Evolutionary conservation across 2,888 invertebrate genomes (phyloP).

Genomic region (Orthonevra nobilis): DNA sequence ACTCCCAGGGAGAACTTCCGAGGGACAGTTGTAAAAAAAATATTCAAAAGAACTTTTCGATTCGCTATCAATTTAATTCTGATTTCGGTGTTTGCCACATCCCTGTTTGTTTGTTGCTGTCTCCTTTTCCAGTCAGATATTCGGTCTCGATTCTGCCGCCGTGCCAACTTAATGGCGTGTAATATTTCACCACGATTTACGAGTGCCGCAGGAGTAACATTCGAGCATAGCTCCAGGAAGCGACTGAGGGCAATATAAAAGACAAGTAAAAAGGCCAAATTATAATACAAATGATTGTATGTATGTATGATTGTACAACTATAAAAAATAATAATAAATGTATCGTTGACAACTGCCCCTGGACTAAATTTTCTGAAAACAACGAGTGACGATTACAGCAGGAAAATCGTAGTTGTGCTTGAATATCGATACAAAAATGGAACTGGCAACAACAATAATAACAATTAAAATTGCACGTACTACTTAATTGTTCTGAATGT

Average conservation of each 20-base stretch:
- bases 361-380: no score
- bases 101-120: not conserved
- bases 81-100: slow-evolving; percentile 14
- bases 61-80: slow-evolving; percentile 48
- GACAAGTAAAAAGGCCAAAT: not conserved
- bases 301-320: slow-evolving; percentile 2
- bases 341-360: no score
- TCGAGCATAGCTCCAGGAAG: not conserved
- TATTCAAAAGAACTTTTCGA: slow-evolving; percentile 32
- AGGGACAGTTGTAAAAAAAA: slow-evolving; percentile 18
- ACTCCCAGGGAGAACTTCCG: slow-evolving; percentile 20
- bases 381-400: slow-evolving; percentile 11
- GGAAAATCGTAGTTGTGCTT: slow-evolving; percentile 3
- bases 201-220: slow-evolving; percentile 28
- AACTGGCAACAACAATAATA: slow-evolving; percentile 15
- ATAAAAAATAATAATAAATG: slow-evolving; percentile 2
- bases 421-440: not conserved
- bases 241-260: slow-evolving; percentile 1
- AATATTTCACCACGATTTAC: slow-evolving; percentile 57
- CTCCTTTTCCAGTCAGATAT: slow-evolving; percentile 8
- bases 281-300: not conserved
- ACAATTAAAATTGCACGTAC: slow-evolving; percentile 41
- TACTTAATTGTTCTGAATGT: slow-evolving; percentile 38
- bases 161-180: slow-evolving; percentile 33
- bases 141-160: not conserved